A percentile compares a stretch with the other conserved stretches of the same genome.
Conservation (phyloP, 2,888 invertebrate genomes). For the Abrostola triplasia region DNA sequence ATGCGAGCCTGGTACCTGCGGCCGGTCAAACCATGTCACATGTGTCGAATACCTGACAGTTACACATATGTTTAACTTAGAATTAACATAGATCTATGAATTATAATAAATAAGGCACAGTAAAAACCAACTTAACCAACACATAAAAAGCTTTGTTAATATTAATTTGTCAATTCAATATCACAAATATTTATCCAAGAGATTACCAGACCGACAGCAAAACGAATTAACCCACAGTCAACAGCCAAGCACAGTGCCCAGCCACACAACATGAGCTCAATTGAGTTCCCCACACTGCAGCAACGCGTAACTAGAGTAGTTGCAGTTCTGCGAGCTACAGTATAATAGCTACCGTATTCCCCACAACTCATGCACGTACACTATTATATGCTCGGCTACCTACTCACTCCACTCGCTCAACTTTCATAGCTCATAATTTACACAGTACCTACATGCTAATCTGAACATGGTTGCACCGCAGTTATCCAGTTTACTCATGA, state of each 20-base stretch:
- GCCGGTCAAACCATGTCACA: background rate
- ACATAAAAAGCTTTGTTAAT: background rate
- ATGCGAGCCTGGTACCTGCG: slow-evolving; percentile 20
- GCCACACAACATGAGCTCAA: slow-evolving; percentile 15
- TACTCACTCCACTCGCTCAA: slow-evolving; percentile 4
- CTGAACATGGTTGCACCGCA: slow-evolving; percentile 7
- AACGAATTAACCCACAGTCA: slow-evolving; percentile 36
- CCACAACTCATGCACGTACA: slow-evolving; percentile 8
- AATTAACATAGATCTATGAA: too few relatives aligned
- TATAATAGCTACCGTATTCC: slow-evolving; percentile 14
- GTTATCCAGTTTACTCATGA: slow-evolving; percentile 28
- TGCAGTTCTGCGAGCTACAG: slow-evolving; percentile 6
- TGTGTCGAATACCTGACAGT: background rate
- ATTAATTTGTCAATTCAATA: background rate
- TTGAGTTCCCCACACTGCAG: slow-evolving; percentile 27
- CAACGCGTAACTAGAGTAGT: slow-evolving; percentile 28
- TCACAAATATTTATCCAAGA: slow-evolving; percentile 19
- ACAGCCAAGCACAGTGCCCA: slow-evolving; percentile 25
- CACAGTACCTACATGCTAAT: slow-evolving; percentile 11
- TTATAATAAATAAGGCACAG: too few relatives aligned
- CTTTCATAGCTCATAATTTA: slow-evolving; percentile 12
- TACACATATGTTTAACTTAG: too few relatives aligned
- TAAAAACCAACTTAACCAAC: too few relatives aligned
- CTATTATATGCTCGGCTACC: slow-evolving; percentile 9
- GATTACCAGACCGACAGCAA: slow-evolving; percentile 31